Evolutionary conservation across 2,888 invertebrate species (phyloP).

Genomic region (Amiota mariae): DNA sequence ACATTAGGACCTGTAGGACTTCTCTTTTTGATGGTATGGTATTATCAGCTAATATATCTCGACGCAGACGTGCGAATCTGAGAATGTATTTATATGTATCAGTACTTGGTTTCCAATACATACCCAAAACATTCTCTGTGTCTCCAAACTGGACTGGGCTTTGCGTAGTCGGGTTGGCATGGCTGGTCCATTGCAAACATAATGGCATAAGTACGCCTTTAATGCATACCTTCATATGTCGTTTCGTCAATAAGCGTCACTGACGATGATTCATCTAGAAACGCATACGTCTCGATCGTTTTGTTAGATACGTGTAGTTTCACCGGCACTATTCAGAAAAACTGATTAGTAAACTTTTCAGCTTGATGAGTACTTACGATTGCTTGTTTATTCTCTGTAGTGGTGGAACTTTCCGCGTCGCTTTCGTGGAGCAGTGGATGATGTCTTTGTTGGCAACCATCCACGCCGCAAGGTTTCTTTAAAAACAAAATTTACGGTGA

Average conservation of each 20-base stretch:
- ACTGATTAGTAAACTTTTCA: background rate
- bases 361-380: background rate
- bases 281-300: conserved; percentile 3
- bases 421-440: conserved; percentile 6
- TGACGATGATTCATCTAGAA: conserved; percentile 16
- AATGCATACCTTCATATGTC: conserved; percentile 6
- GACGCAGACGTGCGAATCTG: background rate
- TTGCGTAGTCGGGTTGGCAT: background rate
- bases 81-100: background rate
- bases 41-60: background rate
- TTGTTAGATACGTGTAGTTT: background rate
- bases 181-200: conserved; percentile 17
- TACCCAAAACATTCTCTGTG: background rate
- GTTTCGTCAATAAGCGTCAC: conserved; percentile 22
- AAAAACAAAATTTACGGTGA: conserved; percentile 6
- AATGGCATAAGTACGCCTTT: conserved; percentile 13
- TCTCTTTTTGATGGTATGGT: too few species aligned
- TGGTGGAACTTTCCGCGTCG: background rate
- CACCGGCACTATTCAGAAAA: background rate
- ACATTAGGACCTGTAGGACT: background rate
- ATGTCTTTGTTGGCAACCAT: conserved; percentile 5
- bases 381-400: background rate
- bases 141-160: background rate
- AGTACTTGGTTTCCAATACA: conserved; percentile 1
- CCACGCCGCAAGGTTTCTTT: conserved; percentile 5